Conservation (phyloP, 2,888 invertebrate genomes). For the Lapara coniferarum region DNA sequence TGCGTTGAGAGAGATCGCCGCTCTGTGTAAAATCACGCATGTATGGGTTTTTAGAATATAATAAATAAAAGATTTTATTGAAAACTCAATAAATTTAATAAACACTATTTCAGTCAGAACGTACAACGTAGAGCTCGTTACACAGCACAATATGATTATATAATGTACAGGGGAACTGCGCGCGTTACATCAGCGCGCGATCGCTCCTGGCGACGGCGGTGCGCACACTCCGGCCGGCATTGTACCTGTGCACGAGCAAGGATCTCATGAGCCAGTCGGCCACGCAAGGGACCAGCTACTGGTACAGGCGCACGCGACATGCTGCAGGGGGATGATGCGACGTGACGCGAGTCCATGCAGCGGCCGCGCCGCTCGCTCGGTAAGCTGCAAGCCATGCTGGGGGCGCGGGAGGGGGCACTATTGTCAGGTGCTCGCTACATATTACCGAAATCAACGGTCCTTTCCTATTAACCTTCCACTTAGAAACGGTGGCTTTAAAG, state of each 20-base stretch:
- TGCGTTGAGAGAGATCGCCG: too few relatives aligned
- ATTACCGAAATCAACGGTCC: slow-evolving; percentile 56
- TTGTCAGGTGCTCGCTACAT: slow-evolving; percentile 41
- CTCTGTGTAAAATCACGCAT: too few relatives aligned
- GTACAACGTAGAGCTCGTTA: slow-evolving; percentile 13
- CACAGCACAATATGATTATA: slow-evolving; percentile 2
- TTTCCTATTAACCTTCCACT: slow-evolving; percentile 54
- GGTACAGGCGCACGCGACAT: background rate
- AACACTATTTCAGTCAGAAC: slow-evolving; percentile 13
- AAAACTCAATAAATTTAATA: slow-evolving; percentile 22
- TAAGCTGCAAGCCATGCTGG: slow-evolving; percentile 63
- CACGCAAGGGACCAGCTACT: background rate
- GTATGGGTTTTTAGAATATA: too few relatives aligned
- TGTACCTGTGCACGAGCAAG: background rate
- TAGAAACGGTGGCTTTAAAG: slow-evolving; percentile 74
- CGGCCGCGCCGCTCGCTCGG: slow-evolving; percentile 10
- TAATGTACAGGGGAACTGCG: background rate
- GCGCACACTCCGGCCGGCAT: slow-evolving; percentile 6
- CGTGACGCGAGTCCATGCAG: background rate
- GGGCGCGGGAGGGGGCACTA: slow-evolving; percentile 38
- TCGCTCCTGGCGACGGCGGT: background rate
- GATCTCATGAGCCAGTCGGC: background rate
- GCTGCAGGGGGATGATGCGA: background rate
- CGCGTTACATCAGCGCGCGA: slow-evolving; percentile 1
- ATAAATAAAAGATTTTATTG: background rate